A percentile compares a stretch with the other conserved stretches of the same genome.
phyloP scores from a whole-genome alignment of 2,797 vertebrate genomes.

The Gallinago solitaria region DNA sequence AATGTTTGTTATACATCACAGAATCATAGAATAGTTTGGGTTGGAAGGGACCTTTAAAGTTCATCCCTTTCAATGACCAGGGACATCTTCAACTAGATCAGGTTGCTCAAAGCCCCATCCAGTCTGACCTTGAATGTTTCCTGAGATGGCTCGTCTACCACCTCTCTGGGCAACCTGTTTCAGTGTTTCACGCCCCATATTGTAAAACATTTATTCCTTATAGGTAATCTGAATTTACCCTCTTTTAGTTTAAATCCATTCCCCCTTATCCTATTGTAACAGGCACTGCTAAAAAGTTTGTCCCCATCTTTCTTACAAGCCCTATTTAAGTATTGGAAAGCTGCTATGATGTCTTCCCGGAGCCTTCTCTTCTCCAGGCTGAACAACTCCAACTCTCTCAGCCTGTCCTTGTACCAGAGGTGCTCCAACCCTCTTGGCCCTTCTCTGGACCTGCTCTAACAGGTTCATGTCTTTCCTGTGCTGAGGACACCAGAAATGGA shows the following conservation, averaged over 20 bases:
- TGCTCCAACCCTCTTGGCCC: neutral
- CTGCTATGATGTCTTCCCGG: accelerated
- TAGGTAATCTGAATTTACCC: neutral
- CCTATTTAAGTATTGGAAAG: neutral
- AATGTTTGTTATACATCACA: neutral
- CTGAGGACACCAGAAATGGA: no score
- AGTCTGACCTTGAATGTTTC: neutral
- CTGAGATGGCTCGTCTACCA: accelerated
- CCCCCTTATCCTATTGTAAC: accelerated
- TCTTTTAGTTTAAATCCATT: neutral
- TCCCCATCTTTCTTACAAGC: neutral
- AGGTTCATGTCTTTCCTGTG: no score
- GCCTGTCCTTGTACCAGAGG: no score
- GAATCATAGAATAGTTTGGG: neutral
- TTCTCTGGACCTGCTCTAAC: neutral
- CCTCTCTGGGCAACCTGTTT: neutral
- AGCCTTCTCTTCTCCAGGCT: neutral
- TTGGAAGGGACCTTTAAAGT: neutral
- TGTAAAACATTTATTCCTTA: neutral
- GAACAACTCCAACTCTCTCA: neutral
- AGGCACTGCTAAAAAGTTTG: neutral
- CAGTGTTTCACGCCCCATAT: neutral
- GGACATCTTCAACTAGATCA: neutral
- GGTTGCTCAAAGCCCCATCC: accelerated
- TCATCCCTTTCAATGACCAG: neutral